These are phyloP conservation scores for Myiopsitta monachus DNA, from an alignment of 2,113 vertebrate species.

Conservation along the genomic window DNA sequence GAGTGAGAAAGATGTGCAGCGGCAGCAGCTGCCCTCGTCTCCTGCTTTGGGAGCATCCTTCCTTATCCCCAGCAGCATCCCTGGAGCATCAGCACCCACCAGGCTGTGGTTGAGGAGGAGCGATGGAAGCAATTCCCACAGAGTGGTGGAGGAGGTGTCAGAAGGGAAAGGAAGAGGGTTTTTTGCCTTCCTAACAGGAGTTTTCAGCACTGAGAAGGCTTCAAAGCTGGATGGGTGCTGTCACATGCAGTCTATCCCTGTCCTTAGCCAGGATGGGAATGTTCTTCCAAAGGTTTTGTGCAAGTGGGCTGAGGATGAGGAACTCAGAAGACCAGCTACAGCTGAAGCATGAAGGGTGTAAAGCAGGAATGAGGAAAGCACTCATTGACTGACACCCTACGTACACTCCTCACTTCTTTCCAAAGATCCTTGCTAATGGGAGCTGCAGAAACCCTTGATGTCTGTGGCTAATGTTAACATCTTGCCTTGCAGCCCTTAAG, in stretches of 20 bases:
- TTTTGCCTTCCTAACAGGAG: not conserved
- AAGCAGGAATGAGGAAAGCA: not conserved
- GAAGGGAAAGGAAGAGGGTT: not conserved
- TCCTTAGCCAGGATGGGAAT: not conserved
- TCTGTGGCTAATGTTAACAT: not conserved
- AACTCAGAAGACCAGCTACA: not conserved
- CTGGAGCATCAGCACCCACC: accelerated
- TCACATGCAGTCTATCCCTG: not conserved
- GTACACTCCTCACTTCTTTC: not conserved
- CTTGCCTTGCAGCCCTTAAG: not conserved
- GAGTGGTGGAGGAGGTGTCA: not conserved
- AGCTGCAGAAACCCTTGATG: not conserved
- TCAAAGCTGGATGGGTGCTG: not conserved
- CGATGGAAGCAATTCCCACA: not conserved
- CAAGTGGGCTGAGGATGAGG: not conserved
- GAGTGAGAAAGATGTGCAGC: not conserved
- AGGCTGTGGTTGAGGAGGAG: not conserved
- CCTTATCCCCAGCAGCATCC: not conserved
- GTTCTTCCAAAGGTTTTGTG: not conserved
- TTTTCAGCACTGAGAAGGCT: not conserved
- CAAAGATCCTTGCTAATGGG: not conserved
- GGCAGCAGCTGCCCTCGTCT: not conserved
- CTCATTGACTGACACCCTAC: accelerated
- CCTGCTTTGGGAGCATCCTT: not conserved
- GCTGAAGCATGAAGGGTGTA: not conserved